These are phyloP conservation scores for Fulica atra DNA, from an alignment of 2,113 vertebrate genomes.

Conservation along the genomic window DNA sequence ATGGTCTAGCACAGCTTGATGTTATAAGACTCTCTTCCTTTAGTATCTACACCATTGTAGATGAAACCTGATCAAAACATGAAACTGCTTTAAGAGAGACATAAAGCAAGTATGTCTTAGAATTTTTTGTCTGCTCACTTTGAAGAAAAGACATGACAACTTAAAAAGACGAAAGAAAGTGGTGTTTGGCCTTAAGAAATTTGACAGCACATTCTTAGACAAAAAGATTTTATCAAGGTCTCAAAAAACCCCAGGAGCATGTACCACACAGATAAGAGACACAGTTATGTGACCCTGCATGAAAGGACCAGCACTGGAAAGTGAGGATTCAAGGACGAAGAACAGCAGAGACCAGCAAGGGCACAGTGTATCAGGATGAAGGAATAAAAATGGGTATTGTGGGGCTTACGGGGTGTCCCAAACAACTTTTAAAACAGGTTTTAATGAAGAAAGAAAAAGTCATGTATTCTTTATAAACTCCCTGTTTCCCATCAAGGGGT, in stretches of 20 bases:
- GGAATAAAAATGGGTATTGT: neutral
- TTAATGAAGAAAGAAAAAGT: neutral
- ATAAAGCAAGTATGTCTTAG: neutral
- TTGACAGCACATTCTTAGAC: neutral
- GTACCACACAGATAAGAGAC: neutral
- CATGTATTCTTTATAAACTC: neutral
- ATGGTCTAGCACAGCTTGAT: neutral
- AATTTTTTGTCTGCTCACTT: neutral
- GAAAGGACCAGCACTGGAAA: neutral
- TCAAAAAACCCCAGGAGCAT: neutral
- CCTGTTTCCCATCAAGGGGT: neutral
- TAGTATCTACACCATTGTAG: neutral
- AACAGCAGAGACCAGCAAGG: neutral
- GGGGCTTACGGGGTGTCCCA: neutral
- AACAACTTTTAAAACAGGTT: neutral
- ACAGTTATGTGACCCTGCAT: neutral
- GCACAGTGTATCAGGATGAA: neutral
- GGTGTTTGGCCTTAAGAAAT: neutral
- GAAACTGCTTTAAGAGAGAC: neutral
- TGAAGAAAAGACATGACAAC: neutral
- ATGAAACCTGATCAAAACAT: neutral
- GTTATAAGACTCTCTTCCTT: neutral
- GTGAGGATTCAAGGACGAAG: neutral
- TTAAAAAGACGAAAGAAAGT: neutral
- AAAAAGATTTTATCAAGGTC: neutral